Percentiles rank a stretch among this genome's conserved stretches.
These are phyloP conservation scores for Brachypterus glaber DNA, from an alignment of 2,888 invertebrate species.

Conservation along the genomic window DNA sequence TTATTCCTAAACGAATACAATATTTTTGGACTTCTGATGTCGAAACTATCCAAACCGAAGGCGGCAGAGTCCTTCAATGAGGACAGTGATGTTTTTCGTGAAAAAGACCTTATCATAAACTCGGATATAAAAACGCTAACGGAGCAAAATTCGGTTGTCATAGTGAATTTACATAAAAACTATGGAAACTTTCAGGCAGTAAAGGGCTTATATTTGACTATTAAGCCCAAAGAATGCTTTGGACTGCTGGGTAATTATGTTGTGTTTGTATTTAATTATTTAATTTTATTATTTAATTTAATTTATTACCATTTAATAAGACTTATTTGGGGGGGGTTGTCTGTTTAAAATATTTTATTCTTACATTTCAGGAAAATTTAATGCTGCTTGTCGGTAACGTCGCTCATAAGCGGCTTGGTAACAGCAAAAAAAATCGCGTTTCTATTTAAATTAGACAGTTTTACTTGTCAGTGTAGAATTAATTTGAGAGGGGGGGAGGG, in stretches of 20 bases:
- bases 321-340: too few species aligned
- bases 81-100: conserved; percentile 48
- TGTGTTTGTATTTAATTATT: background rate
- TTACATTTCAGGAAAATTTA: too few species aligned
- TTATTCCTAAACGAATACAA: conserved; percentile 57
- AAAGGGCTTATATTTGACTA: conserved; percentile 53
- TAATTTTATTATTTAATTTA: too few species aligned
- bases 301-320: too few species aligned
- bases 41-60: conserved; percentile 7
- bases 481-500: too few species aligned
- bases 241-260: conserved; percentile 62
- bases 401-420: too few species aligned
- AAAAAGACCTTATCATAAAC: conserved; percentile 43
- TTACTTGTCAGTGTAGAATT: too few species aligned
- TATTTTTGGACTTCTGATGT: conserved; percentile 43
- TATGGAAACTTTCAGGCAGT: conserved; percentile 61
- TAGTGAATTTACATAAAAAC: conserved; percentile 66
- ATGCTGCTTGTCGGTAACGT: too few species aligned
- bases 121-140: conserved; percentile 37
- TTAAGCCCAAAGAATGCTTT: conserved; percentile 67
- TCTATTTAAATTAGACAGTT: too few species aligned
- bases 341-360: too few species aligned
- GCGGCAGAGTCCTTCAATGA: conserved; percentile 29
- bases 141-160: conserved; percentile 45
- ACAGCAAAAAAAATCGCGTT: too few species aligned